Evolutionary conservation across 30 jellyfish, hydroid and myxozoan species (phyloP).

Genomic region (Aurelia sp.): DNA sequence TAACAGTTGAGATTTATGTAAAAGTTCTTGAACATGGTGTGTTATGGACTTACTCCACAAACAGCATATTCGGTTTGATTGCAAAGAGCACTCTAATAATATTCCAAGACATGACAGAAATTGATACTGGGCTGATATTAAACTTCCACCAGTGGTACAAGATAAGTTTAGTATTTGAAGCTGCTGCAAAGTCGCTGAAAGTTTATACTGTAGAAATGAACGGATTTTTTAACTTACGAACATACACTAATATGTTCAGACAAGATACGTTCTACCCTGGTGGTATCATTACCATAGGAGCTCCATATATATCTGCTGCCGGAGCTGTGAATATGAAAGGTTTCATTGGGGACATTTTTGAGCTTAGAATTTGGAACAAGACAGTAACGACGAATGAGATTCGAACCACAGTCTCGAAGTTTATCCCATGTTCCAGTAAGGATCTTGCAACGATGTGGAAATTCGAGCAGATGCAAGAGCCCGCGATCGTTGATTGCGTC

Average conservation of each 20-base stretch:
- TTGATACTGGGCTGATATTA: slow-evolving; percentile 49
- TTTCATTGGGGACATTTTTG: slow-evolving; percentile 47
- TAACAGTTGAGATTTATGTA: slow-evolving; percentile 15
- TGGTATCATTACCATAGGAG: slow-evolving; percentile 43
- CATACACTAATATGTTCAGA: slow-evolving; percentile 17
- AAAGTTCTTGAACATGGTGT: slow-evolving; percentile 39
- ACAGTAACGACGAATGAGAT: slow-evolving; percentile 37
- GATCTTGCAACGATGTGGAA: slow-evolving; percentile 65
- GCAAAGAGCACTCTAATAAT: slow-evolving; percentile 30
- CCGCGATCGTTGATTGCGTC: slow-evolving; percentile 42
- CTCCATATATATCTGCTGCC: slow-evolving; percentile 14
- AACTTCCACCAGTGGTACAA: slow-evolving; percentile 34
- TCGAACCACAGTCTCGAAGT: slow-evolving; percentile 37
- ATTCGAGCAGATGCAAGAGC: slow-evolving; percentile 42
- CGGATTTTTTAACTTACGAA: slow-evolving; percentile 46
- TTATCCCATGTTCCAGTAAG: slow-evolving; percentile 39
- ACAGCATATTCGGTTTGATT: slow-evolving; percentile 20
- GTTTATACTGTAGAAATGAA: slow-evolving; percentile 57
- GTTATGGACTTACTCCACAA: slow-evolving; percentile 43
- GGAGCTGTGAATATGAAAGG: slow-evolving; percentile 7
- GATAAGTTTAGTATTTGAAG: slow-evolving; percentile 38
- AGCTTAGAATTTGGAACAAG: slow-evolving; percentile 52
- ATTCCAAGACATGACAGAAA: slow-evolving; percentile 14
- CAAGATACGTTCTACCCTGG: slow-evolving; percentile 57
- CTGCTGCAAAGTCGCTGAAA: background rate